Conservation (phyloP, 2,797 vertebrate genomes). For the Alexandromys oeconomus region DNA sequence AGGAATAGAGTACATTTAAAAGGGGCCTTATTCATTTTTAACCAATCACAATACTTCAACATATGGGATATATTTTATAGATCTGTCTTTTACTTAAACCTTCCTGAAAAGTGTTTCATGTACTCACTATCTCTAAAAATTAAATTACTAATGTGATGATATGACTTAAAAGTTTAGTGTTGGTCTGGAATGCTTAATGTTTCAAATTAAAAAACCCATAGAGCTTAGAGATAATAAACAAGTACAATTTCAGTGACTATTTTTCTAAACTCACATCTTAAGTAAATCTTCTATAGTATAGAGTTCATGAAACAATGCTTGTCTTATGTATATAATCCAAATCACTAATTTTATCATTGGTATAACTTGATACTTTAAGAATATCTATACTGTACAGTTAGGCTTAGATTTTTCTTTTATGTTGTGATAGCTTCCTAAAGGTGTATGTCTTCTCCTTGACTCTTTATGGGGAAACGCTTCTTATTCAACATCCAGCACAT, state of each 20-base stretch:
- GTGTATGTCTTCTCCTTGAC: not conserved
- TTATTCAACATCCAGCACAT: not conserved
- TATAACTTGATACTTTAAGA: not conserved
- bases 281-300: not conserved
- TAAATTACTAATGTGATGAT: not conserved
- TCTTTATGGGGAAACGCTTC: not conserved
- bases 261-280: not conserved
- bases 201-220: slow-evolving; percentile 1
- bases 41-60: not conserved
- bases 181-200: not conserved
- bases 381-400: not conserved
- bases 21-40: slow-evolving; percentile 25
- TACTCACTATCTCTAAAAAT: slow-evolving; percentile 4
- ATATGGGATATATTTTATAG: not conserved
- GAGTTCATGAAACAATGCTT: not conserved
- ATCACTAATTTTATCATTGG: not conserved
- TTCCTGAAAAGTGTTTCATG: not conserved
- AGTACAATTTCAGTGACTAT: not conserved
- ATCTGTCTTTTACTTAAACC: not conserved
- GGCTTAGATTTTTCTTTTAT: slow-evolving; percentile 41
- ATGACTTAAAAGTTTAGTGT: not conserved
- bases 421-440: not conserved
- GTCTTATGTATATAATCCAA: not conserved
- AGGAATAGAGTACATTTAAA: not conserved
- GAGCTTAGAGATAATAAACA: not conserved